phyloP scores from a whole-genome alignment of 2,113 vertebrate genomes.

The Ovis canadensis region DNA sequence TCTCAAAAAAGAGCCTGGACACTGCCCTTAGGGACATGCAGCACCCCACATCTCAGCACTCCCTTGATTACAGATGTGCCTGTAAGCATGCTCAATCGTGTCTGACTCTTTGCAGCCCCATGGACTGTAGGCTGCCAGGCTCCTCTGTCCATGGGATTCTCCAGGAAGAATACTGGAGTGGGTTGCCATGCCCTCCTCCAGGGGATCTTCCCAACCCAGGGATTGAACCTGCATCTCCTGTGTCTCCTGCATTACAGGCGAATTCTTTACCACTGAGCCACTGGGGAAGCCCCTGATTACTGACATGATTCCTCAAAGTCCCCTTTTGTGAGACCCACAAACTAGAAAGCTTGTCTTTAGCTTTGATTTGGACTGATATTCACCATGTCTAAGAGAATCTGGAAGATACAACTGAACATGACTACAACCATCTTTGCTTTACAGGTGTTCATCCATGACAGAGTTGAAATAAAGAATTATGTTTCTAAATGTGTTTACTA shows the following conservation, averaged over 20 bases:
- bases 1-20: not conserved
- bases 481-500: not conserved
- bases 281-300: not conserved
- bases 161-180: not conserved
- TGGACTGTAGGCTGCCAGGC: not conserved
- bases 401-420: not conserved
- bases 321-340: not conserved
- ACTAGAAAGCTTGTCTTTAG: not conserved
- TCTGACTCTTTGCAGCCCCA: not conserved
- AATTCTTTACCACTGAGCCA: not conserved
- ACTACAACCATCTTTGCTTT: not conserved
- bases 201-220: not conserved
- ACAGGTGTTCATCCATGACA: not conserved
- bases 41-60: not conserved
- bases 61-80: not conserved
- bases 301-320: not conserved
- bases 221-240: not conserved
- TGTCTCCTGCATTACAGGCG: not conserved
- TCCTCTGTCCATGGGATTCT: not conserved
- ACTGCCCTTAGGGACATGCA: not conserved
- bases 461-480: not conserved
- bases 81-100: not conserved
- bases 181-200: not conserved
- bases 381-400: not conserved
- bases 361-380: not conserved